A percentile compares a stretch with the other conserved stretches of the same genome.
Conservation (phyloP, 2,888 invertebrate genomes). For the Plebejus argus region DNA sequence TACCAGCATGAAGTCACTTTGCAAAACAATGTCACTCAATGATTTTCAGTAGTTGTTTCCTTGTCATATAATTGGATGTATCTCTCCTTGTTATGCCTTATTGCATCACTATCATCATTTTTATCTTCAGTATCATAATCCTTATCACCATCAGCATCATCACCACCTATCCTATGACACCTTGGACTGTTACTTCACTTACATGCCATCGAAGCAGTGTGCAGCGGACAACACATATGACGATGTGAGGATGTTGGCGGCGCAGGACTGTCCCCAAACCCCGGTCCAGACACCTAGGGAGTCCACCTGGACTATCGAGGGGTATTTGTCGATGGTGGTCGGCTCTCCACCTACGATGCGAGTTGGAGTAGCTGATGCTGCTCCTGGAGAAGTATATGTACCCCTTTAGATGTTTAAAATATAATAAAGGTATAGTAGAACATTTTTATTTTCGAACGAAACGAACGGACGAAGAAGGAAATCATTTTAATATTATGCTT, state of each 20-base stretch:
- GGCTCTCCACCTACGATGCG: constrained; percentile 53
- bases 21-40: too few species aligned
- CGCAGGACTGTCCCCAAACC: constrained; percentile 52
- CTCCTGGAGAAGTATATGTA: constrained; percentile 36
- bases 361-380: constrained; percentile 38
- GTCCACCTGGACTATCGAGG: constrained; percentile 54
- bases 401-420: too few species aligned
- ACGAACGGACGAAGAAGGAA: too few species aligned
- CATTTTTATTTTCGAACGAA: too few species aligned
- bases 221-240: constrained; percentile 51
- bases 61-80: too few species aligned
- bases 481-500: too few species aligned
- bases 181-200: constrained; percentile 31
- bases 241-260: constrained; percentile 50
- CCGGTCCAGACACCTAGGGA: constrained; percentile 38
- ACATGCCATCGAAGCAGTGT: constrained; percentile 50
- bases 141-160: neutral
- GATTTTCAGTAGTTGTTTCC: too few species aligned
- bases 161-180: neutral
- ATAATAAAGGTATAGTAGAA: too few species aligned
- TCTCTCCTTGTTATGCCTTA: too few species aligned
- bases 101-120: neutral
- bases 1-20: too few species aligned
- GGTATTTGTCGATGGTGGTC: constrained; percentile 50
- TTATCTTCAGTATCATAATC: neutral